Evolutionary conservation across 2,113 vertebrate genomes (phyloP), one percentile per base, ranked within the genome.

Genomic region (Cyanistes caeruleus): DNA sequence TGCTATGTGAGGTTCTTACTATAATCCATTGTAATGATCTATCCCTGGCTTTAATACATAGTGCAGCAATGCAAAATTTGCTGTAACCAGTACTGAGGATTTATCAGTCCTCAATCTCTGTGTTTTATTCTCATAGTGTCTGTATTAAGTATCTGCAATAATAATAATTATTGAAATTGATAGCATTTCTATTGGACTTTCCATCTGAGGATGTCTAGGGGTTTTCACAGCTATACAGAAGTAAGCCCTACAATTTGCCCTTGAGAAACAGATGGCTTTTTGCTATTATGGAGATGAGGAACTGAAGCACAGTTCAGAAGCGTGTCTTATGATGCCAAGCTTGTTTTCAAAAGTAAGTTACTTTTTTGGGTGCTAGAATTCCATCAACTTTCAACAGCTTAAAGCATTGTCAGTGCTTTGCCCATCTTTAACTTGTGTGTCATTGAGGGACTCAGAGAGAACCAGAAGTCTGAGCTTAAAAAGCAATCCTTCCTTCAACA

Each of bases 181-280:
- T 81, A 75, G 64, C 31, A 37, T 91, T 86, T 88, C 52, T 74
- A 8, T 72, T 24, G 3, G 64, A 67, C 85, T 37, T 94, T 90
- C 75, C 60, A 55, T 90, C 35, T 56, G 55, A 90, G 84, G 63
- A 55, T 69, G 70, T 94, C 85, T 91, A 0, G 0, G 82, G 59
- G 82, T 87, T 91, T 93, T 91, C 90, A 90, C 92, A 94, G 95
- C 85, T 53, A 89, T 83, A n/a, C 51, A 84, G 85, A 87, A 89
- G 35, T 56, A 88, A 96, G 95, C 87, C 90, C 95, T 95, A 81
- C 88, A 94, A 92, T 94, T 93, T 95, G 63, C 79, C 83, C 90
- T 94, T 82, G 79, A 90, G 93, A 53, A 96, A 72, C 93, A 91
- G 87, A 87, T 90, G 90, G 67, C 63, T 88, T 92, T 91, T 92